Conservation (phyloP, 2,888 invertebrate species). For the Deilephila elpenor region DNA sequence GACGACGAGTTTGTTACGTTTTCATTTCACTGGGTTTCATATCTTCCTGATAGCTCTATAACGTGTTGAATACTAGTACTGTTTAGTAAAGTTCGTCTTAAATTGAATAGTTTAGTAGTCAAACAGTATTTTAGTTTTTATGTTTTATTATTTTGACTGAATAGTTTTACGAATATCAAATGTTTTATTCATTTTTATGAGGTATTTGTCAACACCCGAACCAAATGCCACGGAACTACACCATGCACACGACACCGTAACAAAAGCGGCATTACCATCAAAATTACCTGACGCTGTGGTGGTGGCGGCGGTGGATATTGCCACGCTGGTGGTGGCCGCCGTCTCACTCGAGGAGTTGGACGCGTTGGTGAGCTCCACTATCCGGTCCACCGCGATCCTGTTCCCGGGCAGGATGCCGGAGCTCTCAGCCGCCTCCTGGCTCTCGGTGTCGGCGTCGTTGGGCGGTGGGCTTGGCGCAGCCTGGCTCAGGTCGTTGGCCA, state of each 20-base stretch:
- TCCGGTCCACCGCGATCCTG: constrained; percentile 73
- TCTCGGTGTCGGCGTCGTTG: constrained; percentile 57
- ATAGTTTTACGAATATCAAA: too few species aligned
- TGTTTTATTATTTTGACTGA: too few species aligned
- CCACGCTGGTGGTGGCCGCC: constrained; percentile 57
- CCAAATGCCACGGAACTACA: constrained; percentile 10
- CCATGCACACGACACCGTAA: constrained; percentile 31
- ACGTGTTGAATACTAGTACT: too few species aligned
- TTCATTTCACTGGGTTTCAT: too few species aligned
- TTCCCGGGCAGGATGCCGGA: constrained; percentile 63
- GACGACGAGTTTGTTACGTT: too few species aligned
- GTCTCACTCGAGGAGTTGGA: constrained; percentile 53
- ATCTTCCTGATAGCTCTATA: too few species aligned
- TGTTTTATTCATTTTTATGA: not conserved
- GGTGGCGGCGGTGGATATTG: constrained; percentile 65
- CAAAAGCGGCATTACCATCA: constrained; percentile 35
- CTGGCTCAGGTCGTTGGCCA: constrained; percentile 72
- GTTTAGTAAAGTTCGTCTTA: too few species aligned
- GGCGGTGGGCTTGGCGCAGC: constrained; percentile 60
- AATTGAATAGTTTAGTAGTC: too few species aligned
- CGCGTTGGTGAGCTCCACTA: constrained; percentile 70
- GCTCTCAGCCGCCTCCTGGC: constrained; percentile 56
- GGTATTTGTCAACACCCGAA: not conserved
- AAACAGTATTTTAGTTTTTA: too few species aligned
- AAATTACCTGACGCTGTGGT: constrained; percentile 78